A percentile compares a stretch with the other conserved stretches of the same genome.
phyloP scores from a whole-genome alignment of 2,113 vertebrate genomes.

The Lophura nycthemera region DNA sequence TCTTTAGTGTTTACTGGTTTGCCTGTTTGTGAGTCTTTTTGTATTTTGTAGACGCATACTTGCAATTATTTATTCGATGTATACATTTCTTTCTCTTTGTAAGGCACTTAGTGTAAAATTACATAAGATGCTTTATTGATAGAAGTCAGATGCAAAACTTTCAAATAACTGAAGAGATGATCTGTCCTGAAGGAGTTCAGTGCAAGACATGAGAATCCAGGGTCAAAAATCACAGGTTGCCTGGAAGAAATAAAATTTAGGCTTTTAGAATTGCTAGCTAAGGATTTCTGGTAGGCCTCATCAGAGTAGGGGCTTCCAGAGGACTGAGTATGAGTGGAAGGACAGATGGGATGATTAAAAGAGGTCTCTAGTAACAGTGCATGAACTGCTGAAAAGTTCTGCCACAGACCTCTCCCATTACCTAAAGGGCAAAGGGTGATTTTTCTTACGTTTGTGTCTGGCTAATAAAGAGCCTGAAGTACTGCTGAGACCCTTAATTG shows the following conservation, averaged over 20 bases:
- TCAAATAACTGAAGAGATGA: background rate
- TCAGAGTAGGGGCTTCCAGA: background rate
- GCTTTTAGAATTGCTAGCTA: background rate
- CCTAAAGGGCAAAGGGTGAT: background rate
- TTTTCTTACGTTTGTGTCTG: background rate
- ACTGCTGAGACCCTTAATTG: background rate
- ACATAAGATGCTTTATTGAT: background rate
- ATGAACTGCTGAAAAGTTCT: background rate
- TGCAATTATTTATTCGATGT: background rate
- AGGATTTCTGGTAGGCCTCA: background rate
- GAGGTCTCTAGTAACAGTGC: background rate
- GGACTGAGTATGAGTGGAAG: background rate
- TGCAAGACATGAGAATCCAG: background rate
- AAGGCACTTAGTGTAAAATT: background rate
- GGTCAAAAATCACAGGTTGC: background rate
- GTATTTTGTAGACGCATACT: background rate
- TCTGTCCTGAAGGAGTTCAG: background rate
- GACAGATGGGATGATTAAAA: background rate
- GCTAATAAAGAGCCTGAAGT: background rate
- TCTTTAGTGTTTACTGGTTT: background rate
- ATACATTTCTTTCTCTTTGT: background rate
- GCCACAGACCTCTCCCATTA: background rate
- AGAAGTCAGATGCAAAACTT: background rate
- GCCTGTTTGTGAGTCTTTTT: background rate
- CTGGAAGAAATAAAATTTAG: background rate